Percentiles rank a stretch among this genome's conserved stretches.
phyloP scores from a whole-genome alignment of 2,797 vertebrate genomes.

The Propithecus perrieri region DNA sequence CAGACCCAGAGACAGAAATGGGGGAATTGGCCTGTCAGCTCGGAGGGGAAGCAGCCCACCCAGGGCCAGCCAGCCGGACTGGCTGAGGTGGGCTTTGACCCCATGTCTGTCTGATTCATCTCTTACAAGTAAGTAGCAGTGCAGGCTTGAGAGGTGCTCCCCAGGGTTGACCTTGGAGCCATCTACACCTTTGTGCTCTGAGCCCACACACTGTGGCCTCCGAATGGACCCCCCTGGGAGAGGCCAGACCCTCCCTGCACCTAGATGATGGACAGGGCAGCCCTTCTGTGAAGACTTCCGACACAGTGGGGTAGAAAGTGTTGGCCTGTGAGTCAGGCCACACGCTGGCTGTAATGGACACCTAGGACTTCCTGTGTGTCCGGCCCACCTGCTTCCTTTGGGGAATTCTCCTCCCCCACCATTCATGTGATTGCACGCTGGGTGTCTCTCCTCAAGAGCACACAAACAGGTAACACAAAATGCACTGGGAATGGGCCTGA shows the following conservation, averaged over 20 bases:
- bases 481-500: background rate
- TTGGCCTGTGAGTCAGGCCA: background rate
- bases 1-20: background rate
- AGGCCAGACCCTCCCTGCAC: background rate
- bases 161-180: background rate
- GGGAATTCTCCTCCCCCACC: background rate
- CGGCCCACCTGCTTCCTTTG: background rate
- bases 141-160: background rate
- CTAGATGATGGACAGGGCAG: background rate
- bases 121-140: background rate
- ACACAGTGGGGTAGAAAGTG: too few species aligned
- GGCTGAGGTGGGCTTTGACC: background rate
- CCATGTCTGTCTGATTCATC: background rate
- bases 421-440: background rate
- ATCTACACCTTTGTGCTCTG: background rate
- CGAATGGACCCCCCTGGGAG: background rate
- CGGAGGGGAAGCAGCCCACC: background rate
- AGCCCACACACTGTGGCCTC: background rate
- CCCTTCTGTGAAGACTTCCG: background rate
- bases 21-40: background rate
- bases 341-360: rapidly evolving
- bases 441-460: background rate
- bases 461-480: background rate
- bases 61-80: background rate
- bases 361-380: background rate